These are phyloP conservation scores for Cloeon dipterum DNA, from an alignment of 2,888 invertebrate genomes.

Conservation along the genomic window DNA sequence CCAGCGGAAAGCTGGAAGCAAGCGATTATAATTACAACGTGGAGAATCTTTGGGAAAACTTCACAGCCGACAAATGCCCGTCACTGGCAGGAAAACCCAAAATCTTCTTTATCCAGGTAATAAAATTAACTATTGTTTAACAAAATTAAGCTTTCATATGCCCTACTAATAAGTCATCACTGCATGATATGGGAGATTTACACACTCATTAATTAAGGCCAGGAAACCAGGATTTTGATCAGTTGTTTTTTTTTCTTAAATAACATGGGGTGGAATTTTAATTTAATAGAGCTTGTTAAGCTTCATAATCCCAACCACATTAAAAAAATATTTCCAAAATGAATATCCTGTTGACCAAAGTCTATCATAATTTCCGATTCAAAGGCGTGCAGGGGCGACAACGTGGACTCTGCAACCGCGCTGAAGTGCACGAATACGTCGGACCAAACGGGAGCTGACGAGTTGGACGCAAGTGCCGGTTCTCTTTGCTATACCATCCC, in stretches of 20 bases:
- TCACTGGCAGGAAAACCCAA: slow-evolving; percentile 25
- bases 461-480: slow-evolving; percentile 10
- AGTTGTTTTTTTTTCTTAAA: too few species aligned
- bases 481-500: slow-evolving; percentile 16
- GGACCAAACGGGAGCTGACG: too few species aligned
- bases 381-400: slow-evolving; percentile 20
- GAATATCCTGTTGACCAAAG: background rate
- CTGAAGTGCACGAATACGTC: too few species aligned
- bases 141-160: too few species aligned
- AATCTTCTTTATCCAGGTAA: slow-evolving; percentile 23
- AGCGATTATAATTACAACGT: slow-evolving; percentile 17
- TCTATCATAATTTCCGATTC: background rate
- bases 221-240: too few species aligned
- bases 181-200: too few species aligned
- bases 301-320: too few species aligned
- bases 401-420: slow-evolving; percentile 15
- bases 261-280: background rate
- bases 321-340: too few species aligned
- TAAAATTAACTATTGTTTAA: too few species aligned
- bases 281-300: too few species aligned
- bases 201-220: too few species aligned
- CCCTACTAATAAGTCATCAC: too few species aligned
- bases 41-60: slow-evolving; percentile 17
- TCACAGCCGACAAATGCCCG: slow-evolving; percentile 20
- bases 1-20: slow-evolving; percentile 20